Conservation (phyloP, 2,113 vertebrate genomes). For the Ranitomeya variabilis region DNA sequence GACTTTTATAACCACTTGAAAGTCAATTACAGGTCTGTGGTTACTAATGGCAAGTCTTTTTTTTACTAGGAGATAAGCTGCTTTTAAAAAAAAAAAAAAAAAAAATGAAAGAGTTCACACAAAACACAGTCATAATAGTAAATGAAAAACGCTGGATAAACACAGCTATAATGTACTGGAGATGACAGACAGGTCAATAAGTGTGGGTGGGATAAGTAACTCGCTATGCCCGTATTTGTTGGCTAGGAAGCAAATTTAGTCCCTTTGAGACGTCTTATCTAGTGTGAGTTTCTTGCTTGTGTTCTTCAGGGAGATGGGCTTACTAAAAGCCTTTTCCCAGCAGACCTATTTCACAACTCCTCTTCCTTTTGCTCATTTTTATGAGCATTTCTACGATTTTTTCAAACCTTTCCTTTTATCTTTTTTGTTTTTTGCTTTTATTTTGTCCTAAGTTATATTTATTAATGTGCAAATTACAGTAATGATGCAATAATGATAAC, state of each 20-base stretch:
- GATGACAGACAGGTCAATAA: slow-evolving; percentile 25
- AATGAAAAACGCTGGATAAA: slow-evolving; percentile 36
- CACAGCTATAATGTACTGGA: slow-evolving; percentile 37
- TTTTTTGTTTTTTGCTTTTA: background rate
- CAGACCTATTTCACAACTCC: slow-evolving; percentile 3
- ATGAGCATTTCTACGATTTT: background rate
- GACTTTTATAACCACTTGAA: slow-evolving; percentile 47
- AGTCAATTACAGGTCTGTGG: slow-evolving; percentile 53
- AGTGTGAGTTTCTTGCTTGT: slow-evolving; percentile 11
- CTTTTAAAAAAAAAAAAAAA: background rate
- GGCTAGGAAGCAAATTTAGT: background rate
- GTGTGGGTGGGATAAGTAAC: slow-evolving; percentile 47
- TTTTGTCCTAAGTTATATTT: background rate
- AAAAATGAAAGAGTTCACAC: background rate
- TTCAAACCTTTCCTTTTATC: background rate
- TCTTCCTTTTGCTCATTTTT: slow-evolving; percentile 30
- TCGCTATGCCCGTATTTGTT: background rate
- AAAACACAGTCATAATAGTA: slow-evolving; percentile 36
- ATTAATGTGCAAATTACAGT: background rate
- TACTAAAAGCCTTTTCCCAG: slow-evolving; percentile 44
- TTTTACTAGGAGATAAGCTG: slow-evolving; percentile 17
- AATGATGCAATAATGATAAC: background rate
- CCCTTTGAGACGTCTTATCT: slow-evolving; percentile 19
- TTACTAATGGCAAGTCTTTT: slow-evolving; percentile 37
- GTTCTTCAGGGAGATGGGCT: background rate